phyloP scores from a whole-genome alignment of 2,888 invertebrate species.

The Thecophora atra region DNA sequence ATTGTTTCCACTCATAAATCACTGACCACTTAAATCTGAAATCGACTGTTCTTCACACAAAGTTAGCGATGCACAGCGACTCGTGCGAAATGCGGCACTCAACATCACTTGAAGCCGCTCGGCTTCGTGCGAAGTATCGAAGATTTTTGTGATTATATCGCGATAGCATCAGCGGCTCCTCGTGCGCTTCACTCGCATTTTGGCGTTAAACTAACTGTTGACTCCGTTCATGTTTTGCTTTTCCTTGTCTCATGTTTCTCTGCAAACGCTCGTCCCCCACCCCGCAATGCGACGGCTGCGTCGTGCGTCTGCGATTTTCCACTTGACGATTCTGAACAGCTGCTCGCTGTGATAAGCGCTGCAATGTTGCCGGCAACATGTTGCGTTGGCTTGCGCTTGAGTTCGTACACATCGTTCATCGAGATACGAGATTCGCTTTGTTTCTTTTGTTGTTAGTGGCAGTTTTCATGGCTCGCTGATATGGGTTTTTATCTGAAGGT shows the following conservation, averaged over 20 bases:
- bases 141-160: neutral
- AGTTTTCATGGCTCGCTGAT: neutral
- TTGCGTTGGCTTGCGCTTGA: constrained; percentile 24
- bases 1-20: neutral
- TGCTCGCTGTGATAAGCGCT: constrained; percentile 47
- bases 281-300: constrained; percentile 19
- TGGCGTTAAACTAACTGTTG: constrained; percentile 56
- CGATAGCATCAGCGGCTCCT: constrained; percentile 26
- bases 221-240: constrained; percentile 47
- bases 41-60: neutral
- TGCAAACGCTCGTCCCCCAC: constrained; percentile 39
- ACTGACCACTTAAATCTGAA: constrained; percentile 1
- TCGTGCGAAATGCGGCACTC: neutral
- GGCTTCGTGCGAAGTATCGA: neutral
- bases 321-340: constrained; percentile 48
- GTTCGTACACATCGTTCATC: neutral
- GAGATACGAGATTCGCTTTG: neutral
- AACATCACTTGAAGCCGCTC: neutral
- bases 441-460: neutral
- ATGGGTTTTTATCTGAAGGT: neutral
- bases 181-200: constrained; percentile 56
- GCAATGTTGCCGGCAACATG: constrained; percentile 7
- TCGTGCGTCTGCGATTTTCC: constrained; percentile 1
- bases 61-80: too few species aligned
- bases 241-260: constrained; percentile 51